Evolutionary conservation across 2,888 invertebrate species (phyloP).

Genomic region (Caenorhabditis doughertyi): DNA sequence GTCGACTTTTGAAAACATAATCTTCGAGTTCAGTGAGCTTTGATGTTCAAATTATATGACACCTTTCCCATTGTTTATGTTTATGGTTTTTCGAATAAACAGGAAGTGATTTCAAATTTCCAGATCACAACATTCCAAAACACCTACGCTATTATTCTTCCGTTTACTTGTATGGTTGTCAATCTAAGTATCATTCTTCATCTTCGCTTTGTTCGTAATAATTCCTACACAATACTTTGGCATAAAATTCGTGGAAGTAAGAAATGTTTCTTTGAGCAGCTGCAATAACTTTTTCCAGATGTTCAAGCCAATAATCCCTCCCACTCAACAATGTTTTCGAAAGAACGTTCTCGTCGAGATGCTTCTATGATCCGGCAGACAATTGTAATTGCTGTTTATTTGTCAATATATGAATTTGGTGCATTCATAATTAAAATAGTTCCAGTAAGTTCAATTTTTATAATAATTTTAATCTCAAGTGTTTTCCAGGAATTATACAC

Average conservation of each 20-base stretch:
- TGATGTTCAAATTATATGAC: not conserved
- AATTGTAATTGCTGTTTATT: not conserved
- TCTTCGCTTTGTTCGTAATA: conserved; percentile 14
- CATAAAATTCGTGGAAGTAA: conserved; percentile 2
- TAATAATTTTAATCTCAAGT: too few species aligned
- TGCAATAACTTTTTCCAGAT: conserved; percentile 2
- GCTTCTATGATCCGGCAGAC: not conserved
- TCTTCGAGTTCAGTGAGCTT: not conserved
- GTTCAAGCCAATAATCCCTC: not conserved
- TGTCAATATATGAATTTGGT: conserved; percentile 5
- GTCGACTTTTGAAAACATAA: not conserved
- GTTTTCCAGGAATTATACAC: not conserved
- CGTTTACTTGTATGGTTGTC: conserved; percentile 18
- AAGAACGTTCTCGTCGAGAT: conserved; percentile 1
- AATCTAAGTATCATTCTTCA: conserved; percentile 15
- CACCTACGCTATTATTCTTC: conserved; percentile 16
- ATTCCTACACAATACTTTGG: not conserved
- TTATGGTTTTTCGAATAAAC: too few species aligned
- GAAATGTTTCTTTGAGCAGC: too few species aligned
- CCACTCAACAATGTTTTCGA: not conserved
- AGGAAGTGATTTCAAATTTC: not conserved
- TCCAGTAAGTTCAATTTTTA: not conserved
- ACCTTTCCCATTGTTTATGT: not conserved
- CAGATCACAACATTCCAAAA: conserved; percentile 27
- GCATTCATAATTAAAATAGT: not conserved